A percentile compares a stretch with the other conserved stretches of the same genome.
Evolutionary conservation across 2,888 invertebrate species (phyloP).

Genomic region (Ophion costatus): DNA sequence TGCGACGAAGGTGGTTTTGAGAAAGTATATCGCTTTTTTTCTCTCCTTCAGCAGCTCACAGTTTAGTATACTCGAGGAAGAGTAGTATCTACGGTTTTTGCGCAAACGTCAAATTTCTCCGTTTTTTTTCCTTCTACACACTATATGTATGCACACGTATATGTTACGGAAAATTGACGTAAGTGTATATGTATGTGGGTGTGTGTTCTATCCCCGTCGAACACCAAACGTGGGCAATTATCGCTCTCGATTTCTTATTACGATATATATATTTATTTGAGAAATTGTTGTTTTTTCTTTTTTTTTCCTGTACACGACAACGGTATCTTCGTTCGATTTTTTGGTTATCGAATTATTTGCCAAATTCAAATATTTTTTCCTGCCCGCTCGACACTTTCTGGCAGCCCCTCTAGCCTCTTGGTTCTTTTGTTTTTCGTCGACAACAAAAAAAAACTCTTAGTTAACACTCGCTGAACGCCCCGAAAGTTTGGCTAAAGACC

Average conservation of each 20-base stretch:
- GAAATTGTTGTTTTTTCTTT: neutral
- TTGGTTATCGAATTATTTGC: neutral
- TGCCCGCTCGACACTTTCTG: conserved; percentile 3
- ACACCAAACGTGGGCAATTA: neutral
- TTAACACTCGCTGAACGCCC: conserved; percentile 29
- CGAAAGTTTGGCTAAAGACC: conserved; percentile 62
- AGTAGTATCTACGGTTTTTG: conserved; percentile 7
- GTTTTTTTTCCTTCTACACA: conserved; percentile 15
- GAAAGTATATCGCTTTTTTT: conserved; percentile 19
- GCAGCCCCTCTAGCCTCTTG: neutral
- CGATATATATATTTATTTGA: no score
- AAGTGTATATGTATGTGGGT: conserved; percentile 33
- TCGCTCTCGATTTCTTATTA: no score
- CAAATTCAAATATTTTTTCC: neutral
- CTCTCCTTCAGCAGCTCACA: conserved; percentile 16
- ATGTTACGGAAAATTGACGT: conserved; percentile 33
- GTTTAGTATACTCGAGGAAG: conserved; percentile 15
- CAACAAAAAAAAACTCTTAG: conserved; percentile 13
- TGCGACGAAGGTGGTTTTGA: conserved; percentile 56
- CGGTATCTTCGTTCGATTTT: neutral
- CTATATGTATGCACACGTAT: neutral
- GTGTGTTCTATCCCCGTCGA: neutral
- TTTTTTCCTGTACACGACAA: neutral
- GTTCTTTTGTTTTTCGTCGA: conserved; percentile 6
- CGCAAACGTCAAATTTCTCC: conserved; percentile 29